These are phyloP conservation scores for Phainopepla nitens DNA, from an alignment of 2,113 vertebrate species.

Conservation along the genomic window DNA sequence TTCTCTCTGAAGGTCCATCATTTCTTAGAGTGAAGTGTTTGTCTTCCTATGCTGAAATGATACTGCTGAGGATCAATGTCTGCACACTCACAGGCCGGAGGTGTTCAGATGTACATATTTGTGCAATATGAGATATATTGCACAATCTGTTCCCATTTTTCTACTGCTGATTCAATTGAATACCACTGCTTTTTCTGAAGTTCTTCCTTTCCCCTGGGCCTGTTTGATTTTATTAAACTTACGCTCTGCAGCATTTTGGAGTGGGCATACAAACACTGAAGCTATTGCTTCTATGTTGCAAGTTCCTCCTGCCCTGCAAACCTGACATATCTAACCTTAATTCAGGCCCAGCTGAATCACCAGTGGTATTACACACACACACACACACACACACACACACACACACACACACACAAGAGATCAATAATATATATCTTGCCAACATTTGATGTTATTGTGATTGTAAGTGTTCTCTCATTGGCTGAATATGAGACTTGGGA, in stretches of 20 bases:
- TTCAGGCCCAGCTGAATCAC: neutral
- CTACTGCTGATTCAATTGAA: neutral
- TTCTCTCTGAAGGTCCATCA: neutral
- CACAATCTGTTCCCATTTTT: neutral
- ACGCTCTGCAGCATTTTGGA: neutral
- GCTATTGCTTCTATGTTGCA: neutral
- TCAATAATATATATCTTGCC: neutral
- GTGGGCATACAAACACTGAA: neutral
- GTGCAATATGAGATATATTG: neutral
- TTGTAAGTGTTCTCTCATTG: neutral
- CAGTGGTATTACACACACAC: neutral
- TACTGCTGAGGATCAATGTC: neutral
- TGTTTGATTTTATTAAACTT: conserved; percentile 12
- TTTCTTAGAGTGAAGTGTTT: neutral
- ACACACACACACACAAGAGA: neutral
- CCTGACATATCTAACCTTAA: neutral
- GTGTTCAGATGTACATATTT: neutral
- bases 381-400: neutral
- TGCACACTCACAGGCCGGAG: neutral
- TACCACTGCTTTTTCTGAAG: neutral
- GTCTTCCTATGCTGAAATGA: neutral
- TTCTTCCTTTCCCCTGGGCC: neutral
- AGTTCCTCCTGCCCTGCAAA: neutral
- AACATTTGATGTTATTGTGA: neutral
- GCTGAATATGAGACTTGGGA: neutral